phyloP scores from a whole-genome alignment of 2,797 vertebrate genomes.

The Coregonus sp. region DNA sequence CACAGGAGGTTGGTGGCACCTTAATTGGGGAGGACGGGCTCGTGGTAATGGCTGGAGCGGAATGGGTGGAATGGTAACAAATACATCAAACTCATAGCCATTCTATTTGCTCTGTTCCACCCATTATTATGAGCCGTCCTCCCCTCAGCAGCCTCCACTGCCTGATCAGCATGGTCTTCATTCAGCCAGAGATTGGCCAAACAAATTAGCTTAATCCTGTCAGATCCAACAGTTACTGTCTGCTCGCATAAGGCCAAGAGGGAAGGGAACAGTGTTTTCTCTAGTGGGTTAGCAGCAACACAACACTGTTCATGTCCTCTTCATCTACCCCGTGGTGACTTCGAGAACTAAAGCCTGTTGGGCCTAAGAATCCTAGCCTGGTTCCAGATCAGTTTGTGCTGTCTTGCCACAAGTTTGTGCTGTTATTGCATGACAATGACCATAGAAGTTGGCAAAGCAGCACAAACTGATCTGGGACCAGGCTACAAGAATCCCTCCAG shows the following conservation, averaged over 20 bases:
- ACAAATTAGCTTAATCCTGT: slow-evolving; percentile 33
- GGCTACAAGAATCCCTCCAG: not conserved
- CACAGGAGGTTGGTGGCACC: too few species aligned
- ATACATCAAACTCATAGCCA: too few species aligned
- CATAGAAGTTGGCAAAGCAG: not conserved
- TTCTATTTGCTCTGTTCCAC: too few species aligned
- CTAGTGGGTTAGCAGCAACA: slow-evolving; percentile 7
- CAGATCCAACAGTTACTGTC: slow-evolving; percentile 30
- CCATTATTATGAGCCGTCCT: too few species aligned
- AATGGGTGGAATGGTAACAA: too few species aligned
- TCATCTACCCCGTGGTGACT: not conserved
- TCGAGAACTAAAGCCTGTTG: not conserved
- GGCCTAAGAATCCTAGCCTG: not conserved
- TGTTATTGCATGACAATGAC: not conserved
- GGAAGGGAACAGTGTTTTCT: slow-evolving; percentile 6
- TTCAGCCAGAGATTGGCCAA: not conserved
- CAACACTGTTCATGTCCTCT: slow-evolving; percentile 15
- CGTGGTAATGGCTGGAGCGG: too few species aligned
- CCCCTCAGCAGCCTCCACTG: too few species aligned
- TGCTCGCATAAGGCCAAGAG: slow-evolving; percentile 29
- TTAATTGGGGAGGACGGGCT: too few species aligned
- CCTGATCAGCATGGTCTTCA: not conserved
- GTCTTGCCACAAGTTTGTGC: not conserved
- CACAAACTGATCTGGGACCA: not conserved
- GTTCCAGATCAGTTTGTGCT: slow-evolving; percentile 2